A percentile compares a stretch with the other conserved stretches of the same genome.
Evolutionary conservation across 2,113 vertebrate species (phyloP).

Genomic region (Hystrix brachyura): DNA sequence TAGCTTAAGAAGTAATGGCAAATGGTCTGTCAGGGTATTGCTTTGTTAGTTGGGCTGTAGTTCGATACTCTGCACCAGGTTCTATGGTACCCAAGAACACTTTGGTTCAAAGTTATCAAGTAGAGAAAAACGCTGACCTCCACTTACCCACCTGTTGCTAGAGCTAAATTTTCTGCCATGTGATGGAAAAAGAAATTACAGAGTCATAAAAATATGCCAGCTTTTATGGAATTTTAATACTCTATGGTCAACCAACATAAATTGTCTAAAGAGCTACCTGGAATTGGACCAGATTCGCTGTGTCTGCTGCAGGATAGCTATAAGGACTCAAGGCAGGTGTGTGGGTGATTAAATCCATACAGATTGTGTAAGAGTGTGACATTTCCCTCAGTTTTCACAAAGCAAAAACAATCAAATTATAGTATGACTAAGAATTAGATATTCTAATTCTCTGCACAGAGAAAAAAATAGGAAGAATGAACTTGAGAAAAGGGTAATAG

Average conservation of each 20-base stretch:
- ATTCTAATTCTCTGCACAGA: neutral
- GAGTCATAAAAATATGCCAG: neutral
- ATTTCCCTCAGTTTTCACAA: neutral
- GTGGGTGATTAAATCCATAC: neutral
- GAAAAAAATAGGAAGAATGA: neutral
- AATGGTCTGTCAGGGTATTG: neutral
- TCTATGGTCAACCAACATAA: neutral
- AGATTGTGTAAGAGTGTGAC: neutral
- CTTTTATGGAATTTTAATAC: neutral
- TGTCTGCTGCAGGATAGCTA: neutral
- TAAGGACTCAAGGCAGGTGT: neutral
- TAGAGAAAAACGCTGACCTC: neutral
- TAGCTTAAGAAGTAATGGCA: neutral
- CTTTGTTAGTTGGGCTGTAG: neutral
- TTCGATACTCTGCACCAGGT: neutral
- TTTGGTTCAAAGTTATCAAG: neutral
- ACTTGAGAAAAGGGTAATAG: neutral
- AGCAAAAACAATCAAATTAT: neutral
- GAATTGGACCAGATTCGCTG: neutral
- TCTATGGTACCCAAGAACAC: neutral
- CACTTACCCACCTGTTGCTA: neutral
- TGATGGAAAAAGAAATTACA: neutral
- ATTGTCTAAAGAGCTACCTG: neutral
- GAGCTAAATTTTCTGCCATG: neutral
- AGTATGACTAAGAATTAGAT: neutral